These are phyloP conservation scores for Gonioctena quinquepunctata DNA, from an alignment of 1,140 invertebrate species.

Conservation along the genomic window DNA sequence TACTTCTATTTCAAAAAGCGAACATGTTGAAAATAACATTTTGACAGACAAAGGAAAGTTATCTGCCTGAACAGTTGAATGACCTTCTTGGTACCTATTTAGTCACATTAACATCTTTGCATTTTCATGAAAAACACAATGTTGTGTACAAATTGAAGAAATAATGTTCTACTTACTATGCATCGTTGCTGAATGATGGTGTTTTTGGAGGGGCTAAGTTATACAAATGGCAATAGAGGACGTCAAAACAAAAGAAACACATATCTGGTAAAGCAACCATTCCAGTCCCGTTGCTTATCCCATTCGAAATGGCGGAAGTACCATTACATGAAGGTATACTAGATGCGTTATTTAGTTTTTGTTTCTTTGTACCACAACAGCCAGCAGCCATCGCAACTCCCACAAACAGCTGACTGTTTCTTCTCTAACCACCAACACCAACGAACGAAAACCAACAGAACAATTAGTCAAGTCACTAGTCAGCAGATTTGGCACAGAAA, in stretches of 20 bases:
- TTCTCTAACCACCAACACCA: not conserved
- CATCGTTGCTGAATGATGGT: slow-evolving; percentile 91
- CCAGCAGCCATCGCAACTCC: slow-evolving; percentile 72
- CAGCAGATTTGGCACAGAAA: too few species aligned
- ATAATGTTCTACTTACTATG: slow-evolving; percentile 92
- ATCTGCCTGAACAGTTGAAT: slow-evolving; percentile 51
- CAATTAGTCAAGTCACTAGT: too few species aligned
- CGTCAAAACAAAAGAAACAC: slow-evolving; percentile 98
- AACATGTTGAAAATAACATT: too few species aligned
- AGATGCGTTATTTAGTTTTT: slow-evolving; percentile 79
- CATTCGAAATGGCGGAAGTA: slow-evolving; percentile 46
- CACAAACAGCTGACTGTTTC: slow-evolving; percentile 5
- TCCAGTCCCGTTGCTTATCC: slow-evolving; percentile 54
- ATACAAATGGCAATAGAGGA: slow-evolving; percentile 91
- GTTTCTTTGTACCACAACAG: slow-evolving; percentile 87
- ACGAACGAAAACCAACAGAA: not conserved
- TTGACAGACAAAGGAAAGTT: slow-evolving; percentile 27
- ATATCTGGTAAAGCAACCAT: slow-evolving; percentile 89
- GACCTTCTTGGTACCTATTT: slow-evolving; percentile 20
- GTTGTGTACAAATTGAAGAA: too few species aligned
- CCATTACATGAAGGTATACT: slow-evolving; percentile 60
- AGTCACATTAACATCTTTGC: not conserved
- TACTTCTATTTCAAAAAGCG: too few species aligned
- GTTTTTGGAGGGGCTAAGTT: slow-evolving; percentile 87
- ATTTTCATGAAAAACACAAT: too few species aligned